Evolutionary conservation across 2,797 vertebrate genomes (phyloP), one percentile per base, ranked within the genome.

Genomic region (Hemitrygon akajei): DNA sequence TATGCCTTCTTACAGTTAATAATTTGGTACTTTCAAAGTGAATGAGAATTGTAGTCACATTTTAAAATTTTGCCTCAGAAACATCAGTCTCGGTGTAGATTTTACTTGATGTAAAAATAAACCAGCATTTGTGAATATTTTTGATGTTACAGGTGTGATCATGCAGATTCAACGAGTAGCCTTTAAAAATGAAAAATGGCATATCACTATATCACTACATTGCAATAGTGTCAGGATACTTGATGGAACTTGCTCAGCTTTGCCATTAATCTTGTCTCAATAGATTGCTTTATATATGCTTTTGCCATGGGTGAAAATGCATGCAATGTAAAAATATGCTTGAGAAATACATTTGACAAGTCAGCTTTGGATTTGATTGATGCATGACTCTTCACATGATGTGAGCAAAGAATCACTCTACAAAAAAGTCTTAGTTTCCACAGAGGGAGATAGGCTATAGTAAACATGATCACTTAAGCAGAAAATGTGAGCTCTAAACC

Each of bases 181-280:
- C 0, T 93, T 96, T 96, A 95, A 96, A 95, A 96, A 73, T 91
- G 95, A 95, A 95, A 96, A 95, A 93, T 91, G 93, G 94, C 82
- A 95, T 9, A 95, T 94, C 94, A 95, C 47, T 95, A 95, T 95
- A 95, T 93, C 96, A 96, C 95, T 93, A 95, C 96, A 96, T 96
- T 95, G 95, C 95, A 94, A 95, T 97, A 97, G 97, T 97, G 98
- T 97, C 97, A 97, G 96, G 96, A 98, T 98, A 98, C 98, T 98
- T 99, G 98, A 97, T 97, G 97, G 98, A 98, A 98, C 97, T 97
- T 96, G 97, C 96, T 95, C 95, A 93, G 93, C 94, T 98, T 96
- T 98, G 47, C 98, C 98, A 99, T 98, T 98, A 96, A 99, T 97
- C 96, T 94, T 95, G 96, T 96, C 96, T 96, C 94, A 96, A 95